A percentile compares a stretch with the other conserved stretches of the same genome.
Conservation (phyloP, 2,888 invertebrate species). For the Phalera bucephala region DNA sequence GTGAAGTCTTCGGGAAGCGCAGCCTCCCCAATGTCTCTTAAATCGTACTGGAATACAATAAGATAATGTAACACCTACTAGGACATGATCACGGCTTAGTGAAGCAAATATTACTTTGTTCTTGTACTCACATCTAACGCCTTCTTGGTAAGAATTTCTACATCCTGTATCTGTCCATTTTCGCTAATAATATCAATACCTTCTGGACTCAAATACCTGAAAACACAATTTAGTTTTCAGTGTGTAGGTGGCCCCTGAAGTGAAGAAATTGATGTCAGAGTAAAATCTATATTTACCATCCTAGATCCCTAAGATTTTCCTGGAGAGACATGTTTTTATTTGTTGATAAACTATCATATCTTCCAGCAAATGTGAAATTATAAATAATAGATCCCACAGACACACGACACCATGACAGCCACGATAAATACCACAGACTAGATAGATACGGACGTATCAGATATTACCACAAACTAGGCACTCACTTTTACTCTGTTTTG, state of each 20-base stretch:
- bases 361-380: constrained; percentile 52
- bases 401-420: constrained; percentile 60
- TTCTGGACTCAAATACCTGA: constrained; percentile 89
- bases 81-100: not conserved
- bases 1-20: constrained; percentile 87
- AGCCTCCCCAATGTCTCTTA: constrained; percentile 91
- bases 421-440: constrained; percentile 26
- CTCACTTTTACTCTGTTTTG: too few relatives aligned
- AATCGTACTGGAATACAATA: constrained; percentile 84
- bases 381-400: constrained; percentile 56
- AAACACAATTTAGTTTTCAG: constrained; percentile 28
- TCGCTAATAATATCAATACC: constrained; percentile 87
- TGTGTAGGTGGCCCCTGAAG: constrained; percentile 12
- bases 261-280: constrained; percentile 11
- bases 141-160: constrained; percentile 84
- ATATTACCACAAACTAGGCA: too few relatives aligned
- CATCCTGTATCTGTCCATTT: constrained; percentile 85
- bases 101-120: not conserved
- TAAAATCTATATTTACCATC: constrained; percentile 82
- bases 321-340: constrained; percentile 82
- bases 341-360: constrained; percentile 61
- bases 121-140: constrained; percentile 87
- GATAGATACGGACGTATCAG: too few relatives aligned
- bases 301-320: constrained; percentile 85
- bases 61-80: constrained; percentile 22